These are phyloP conservation scores for Centroberyx gerrardi DNA, from an alignment of 2,797 vertebrate species.

Conservation along the genomic window DNA sequence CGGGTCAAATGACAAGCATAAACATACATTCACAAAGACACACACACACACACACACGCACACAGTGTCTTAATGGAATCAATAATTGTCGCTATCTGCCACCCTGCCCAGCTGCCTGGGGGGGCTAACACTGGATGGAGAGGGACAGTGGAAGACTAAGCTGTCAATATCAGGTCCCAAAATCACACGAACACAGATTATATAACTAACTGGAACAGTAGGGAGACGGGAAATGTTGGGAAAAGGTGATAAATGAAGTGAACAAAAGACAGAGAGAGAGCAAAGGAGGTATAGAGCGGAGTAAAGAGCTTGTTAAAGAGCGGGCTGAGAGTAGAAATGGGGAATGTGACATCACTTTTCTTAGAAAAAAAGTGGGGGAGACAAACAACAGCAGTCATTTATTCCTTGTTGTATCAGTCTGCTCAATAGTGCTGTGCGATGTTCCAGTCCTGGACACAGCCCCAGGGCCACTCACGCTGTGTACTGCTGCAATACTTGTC, in stretches of 20 bases:
- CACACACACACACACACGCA: slow-evolving; percentile 12
- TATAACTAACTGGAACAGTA: slow-evolving; percentile 63
- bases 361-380: slow-evolving; percentile 42
- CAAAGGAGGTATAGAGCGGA: neutral
- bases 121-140: slow-evolving; percentile 17
- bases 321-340: slow-evolving; percentile 1
- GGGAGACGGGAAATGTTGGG: slow-evolving; percentile 29
- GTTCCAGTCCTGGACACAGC: slow-evolving; percentile 57
- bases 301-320: neutral
- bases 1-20: slow-evolving; percentile 33
- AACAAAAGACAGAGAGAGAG: slow-evolving; percentile 20
- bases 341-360: slow-evolving; percentile 36
- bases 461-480: slow-evolving; percentile 68
- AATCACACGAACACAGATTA: slow-evolving; percentile 64
- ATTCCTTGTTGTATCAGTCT: slow-evolving; percentile 65
- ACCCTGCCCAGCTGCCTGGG: slow-evolving; percentile 36
- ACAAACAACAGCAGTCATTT: slow-evolving; percentile 66
- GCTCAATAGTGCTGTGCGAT: slow-evolving; percentile 69
- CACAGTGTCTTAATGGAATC: slow-evolving; percentile 35
- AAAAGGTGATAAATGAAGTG: slow-evolving; percentile 40
- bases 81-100: slow-evolving; percentile 43
- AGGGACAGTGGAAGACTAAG: slow-evolving; percentile 45
- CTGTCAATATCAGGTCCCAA: slow-evolving; percentile 65
- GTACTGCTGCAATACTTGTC: slow-evolving; percentile 60
- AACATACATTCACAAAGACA: slow-evolving; percentile 12